phyloP scores from a whole-genome alignment of 2,797 vertebrate genomes.

The Melanotaenia maccullochi region DNA sequence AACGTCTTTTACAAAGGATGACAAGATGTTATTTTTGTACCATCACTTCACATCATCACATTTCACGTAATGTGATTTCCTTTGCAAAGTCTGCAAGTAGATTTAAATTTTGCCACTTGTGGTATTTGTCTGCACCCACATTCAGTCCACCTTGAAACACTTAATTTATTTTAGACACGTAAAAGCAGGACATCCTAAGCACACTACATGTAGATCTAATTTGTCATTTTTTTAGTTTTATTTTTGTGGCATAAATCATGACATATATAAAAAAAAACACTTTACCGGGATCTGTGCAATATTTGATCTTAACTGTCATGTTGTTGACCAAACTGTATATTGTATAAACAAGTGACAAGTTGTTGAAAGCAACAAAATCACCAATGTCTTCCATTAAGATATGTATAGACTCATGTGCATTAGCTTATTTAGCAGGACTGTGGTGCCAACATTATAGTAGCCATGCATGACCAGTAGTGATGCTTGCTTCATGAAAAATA shows the following conservation, averaged over 20 bases:
- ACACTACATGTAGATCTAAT: neutral
- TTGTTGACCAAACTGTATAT: slow-evolving; percentile 89
- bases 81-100: neutral
- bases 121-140: neutral
- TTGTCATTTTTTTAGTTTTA: neutral
- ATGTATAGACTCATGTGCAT: slow-evolving; percentile 99
- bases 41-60: neutral
- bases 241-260: slow-evolving; percentile 1
- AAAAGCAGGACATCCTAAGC: neutral
- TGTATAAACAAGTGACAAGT: slow-evolving; percentile 99
- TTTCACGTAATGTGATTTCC: slow-evolving; percentile 6
- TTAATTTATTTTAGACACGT: neutral
- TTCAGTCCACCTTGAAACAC: neutral
- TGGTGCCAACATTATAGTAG: slow-evolving; percentile 87
- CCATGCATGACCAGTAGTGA: slow-evolving; percentile 96
- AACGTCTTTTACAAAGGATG: slow-evolving; percentile 21
- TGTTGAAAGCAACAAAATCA: slow-evolving; percentile 99
- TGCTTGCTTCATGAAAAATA: slow-evolving; percentile 86
- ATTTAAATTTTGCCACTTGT: neutral
- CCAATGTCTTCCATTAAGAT: slow-evolving; percentile 99
- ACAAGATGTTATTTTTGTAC: neutral
- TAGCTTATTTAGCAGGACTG: slow-evolving; percentile 93
- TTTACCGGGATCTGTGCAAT: slow-evolving; percentile 94
- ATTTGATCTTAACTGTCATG: slow-evolving; percentile 86
- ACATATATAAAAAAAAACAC: slow-evolving; percentile 16